Conservation (phyloP, 1,140 invertebrate genomes). For the Notospermus geniculatus region DNA sequence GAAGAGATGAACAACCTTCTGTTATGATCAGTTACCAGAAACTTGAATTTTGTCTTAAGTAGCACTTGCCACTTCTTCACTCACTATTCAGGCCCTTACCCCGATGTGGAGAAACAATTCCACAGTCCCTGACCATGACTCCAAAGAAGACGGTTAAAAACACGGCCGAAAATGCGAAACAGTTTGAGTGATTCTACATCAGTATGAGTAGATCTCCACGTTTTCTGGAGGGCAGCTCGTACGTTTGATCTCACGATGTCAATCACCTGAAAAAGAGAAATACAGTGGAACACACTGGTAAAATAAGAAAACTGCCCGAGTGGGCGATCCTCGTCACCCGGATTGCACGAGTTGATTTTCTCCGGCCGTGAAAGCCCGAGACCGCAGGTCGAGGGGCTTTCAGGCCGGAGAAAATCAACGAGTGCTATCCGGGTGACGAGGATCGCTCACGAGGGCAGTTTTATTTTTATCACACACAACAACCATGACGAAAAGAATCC, state of each 20-base stretch:
- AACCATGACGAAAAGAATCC: too few relatives aligned
- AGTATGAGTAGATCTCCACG: slow-evolving; percentile 38
- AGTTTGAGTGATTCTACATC: slow-evolving; percentile 49
- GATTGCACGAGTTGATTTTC: too few relatives aligned
- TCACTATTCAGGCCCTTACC: slow-evolving; percentile 26
- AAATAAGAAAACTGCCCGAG: too few relatives aligned
- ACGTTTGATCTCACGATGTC: slow-evolving; percentile 55
- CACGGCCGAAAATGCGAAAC: slow-evolving; percentile 49
- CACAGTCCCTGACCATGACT: slow-evolving; percentile 55
- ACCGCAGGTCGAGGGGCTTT: too few relatives aligned
- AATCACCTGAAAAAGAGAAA: slow-evolving; percentile 38
- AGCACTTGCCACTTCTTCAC: background rate
- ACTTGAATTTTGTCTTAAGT: too few relatives aligned
- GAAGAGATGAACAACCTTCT: background rate
- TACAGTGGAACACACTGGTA: background rate
- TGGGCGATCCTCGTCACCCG: too few relatives aligned
- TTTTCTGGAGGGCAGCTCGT: slow-evolving; percentile 44
- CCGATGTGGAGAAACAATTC: slow-evolving; percentile 51
- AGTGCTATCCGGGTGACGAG: too few relatives aligned
- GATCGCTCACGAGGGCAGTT: too few relatives aligned
- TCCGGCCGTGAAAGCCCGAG: too few relatives aligned
- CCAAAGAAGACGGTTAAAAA: slow-evolving; percentile 54
- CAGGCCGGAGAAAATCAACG: too few relatives aligned
- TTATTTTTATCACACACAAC: too few relatives aligned
- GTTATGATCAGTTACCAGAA: too few relatives aligned